A percentile compares a stretch with the other conserved stretches of the same genome.
Evolutionary conservation across 2,797 vertebrate species (phyloP).

Genomic region (Enoplosus armatus): DNA sequence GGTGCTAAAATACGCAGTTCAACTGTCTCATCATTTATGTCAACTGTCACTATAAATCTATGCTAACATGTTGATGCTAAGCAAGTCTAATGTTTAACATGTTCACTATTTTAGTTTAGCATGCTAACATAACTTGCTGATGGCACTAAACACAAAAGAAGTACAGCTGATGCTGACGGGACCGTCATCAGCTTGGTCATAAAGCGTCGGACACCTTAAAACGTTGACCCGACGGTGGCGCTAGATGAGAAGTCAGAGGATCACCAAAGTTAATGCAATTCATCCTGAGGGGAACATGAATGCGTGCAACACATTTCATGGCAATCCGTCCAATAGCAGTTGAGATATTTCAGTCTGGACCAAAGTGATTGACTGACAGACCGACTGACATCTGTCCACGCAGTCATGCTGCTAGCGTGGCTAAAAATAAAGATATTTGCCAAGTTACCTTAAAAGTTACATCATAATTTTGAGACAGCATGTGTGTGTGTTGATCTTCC

Average conservation of each 20-base stretch:
- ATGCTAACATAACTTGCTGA: neutral
- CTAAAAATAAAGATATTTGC: neutral
- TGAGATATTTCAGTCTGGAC: neutral
- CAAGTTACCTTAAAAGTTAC: neutral
- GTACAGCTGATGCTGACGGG: no score
- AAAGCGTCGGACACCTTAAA: no score
- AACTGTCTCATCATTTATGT: no score
- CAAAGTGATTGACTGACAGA: neutral
- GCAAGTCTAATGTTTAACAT: neutral
- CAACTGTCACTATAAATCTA: neutral
- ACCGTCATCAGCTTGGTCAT: no score
- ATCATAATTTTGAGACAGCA: neutral
- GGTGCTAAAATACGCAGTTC: neutral
- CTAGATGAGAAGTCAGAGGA: neutral
- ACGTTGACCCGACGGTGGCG: neutral
- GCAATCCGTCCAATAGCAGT: no score
- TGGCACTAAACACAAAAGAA: no score
- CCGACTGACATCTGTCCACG: no score
- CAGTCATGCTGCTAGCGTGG: neutral
- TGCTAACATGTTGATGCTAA: neutral
- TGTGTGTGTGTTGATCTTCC: slow-evolving; percentile 28
- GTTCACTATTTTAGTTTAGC: neutral
- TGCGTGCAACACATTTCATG: neutral
- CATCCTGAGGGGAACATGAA: neutral
- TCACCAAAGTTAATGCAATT: neutral